Conservation (phyloP, 2,113 vertebrate genomes). For the Hemiprocne comata region DNA sequence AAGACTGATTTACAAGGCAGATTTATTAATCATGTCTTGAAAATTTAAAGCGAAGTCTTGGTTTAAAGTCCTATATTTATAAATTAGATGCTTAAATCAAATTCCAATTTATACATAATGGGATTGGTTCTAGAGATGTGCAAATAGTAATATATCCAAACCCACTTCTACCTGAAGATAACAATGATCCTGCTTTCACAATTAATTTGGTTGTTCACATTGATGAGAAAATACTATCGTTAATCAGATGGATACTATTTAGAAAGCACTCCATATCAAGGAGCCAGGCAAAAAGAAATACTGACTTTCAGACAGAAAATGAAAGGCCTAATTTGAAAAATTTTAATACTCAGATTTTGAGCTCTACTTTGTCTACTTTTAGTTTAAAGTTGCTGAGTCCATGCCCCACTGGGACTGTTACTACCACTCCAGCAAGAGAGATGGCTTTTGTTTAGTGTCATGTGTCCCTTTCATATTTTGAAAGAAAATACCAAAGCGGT, state of each 20-base stretch:
- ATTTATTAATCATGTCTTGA: slow-evolving; percentile 53
- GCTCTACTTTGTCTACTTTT: neutral
- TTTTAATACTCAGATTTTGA: neutral
- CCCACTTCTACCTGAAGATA: slow-evolving; percentile 1
- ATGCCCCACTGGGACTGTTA: neutral
- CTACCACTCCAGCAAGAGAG: neutral
- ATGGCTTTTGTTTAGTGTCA: neutral
- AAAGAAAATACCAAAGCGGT: neutral
- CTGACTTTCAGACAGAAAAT: neutral
- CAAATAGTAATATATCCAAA: slow-evolving; percentile 11
- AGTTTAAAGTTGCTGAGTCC: neutral
- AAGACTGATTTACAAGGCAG: slow-evolving; percentile 37
- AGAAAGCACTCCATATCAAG: neutral
- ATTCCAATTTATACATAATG: slow-evolving; percentile 58
- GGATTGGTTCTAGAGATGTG: slow-evolving; percentile 9
- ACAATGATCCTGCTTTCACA: neutral
- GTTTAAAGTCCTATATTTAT: slow-evolving; percentile 34
- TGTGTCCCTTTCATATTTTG: neutral
- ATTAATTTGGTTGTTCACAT: slow-evolving; percentile 8
- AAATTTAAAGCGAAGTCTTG: slow-evolving; percentile 43
- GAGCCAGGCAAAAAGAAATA: neutral
- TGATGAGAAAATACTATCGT: neutral
- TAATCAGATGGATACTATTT: slow-evolving; percentile 41
- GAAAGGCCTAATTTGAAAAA: neutral
- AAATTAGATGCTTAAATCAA: slow-evolving; percentile 64